phyloP scores from a whole-genome alignment of 2,113 vertebrate species.

The Lagopus leucura region DNA sequence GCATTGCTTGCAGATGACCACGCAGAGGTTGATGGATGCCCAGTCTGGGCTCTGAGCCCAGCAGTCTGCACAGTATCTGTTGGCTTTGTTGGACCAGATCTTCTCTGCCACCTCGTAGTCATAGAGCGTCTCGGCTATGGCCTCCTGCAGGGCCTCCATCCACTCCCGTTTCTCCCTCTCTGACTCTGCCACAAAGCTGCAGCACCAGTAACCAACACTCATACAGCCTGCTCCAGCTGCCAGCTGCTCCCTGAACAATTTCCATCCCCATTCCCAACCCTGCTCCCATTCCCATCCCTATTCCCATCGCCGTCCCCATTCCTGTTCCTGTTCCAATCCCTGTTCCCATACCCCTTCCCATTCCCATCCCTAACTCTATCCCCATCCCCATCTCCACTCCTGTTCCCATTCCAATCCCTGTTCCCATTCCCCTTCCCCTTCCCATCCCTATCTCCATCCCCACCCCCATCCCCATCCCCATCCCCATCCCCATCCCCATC shows the following conservation, averaged over 20 bases:
- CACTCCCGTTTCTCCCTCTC: conserved; percentile 92
- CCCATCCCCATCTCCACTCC: too few species aligned
- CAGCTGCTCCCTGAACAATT: fast-evolving
- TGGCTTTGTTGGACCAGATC: conserved; percentile 98
- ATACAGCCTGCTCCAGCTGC: background rate
- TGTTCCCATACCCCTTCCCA: background rate
- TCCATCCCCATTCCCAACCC: background rate
- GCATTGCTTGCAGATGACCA: conserved; percentile 98
- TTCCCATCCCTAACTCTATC: too few species aligned
- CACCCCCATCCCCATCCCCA: background rate
- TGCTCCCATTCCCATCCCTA: background rate
- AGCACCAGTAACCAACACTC: background rate
- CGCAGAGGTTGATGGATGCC: conserved; percentile 97
- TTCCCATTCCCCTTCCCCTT: too few species aligned
- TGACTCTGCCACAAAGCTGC: conserved; percentile 90
- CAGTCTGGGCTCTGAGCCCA: conserved; percentile 91
- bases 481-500: background rate
- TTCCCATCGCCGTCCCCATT: background rate
- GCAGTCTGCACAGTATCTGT: conserved; percentile 92
- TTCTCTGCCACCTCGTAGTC: conserved; percentile 99
- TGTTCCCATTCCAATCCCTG: background rate
- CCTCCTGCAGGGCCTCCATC: conserved; percentile 93
- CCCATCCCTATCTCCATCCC: background rate
- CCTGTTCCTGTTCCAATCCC: background rate
- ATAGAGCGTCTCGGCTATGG: conserved; percentile 92